A percentile compares a stretch with the other conserved stretches of the same genome.
phyloP scores from a whole-genome alignment of 2,797 vertebrate species.

The Acipenser oxyrinchus region DNA sequence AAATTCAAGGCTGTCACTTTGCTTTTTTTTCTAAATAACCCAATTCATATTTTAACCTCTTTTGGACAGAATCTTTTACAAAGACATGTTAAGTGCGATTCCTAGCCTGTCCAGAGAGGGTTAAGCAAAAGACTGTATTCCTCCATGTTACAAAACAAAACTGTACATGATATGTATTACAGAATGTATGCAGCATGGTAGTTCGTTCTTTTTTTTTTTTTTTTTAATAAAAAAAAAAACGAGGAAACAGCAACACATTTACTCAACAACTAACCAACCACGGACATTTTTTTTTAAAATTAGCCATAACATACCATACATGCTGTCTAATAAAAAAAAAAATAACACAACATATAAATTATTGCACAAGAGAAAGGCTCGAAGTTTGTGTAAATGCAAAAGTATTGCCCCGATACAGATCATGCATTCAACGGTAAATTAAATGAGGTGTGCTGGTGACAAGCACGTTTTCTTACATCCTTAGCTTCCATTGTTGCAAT shows the following conservation, averaged over 20 bases:
- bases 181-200: constrained; percentile 96
- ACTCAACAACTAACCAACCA: constrained; percentile 96
- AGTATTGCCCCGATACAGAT: constrained; percentile 99
- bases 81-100: constrained; percentile 75
- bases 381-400: constrained; percentile 99
- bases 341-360: constrained; percentile 99
- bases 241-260: constrained; percentile 93
- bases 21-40: constrained; percentile 58
- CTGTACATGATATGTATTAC: constrained; percentile 99
- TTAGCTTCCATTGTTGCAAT: constrained; percentile 80
- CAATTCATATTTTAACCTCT: constrained; percentile 67
- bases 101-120: constrained; percentile 73
- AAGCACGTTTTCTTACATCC: constrained; percentile 81
- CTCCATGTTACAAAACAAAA: constrained; percentile 88
- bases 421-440: constrained; percentile 98
- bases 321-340: constrained; percentile 88
- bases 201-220: constrained; percentile 51
- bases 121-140: constrained; percentile 76
- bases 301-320: constrained; percentile 99
- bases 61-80: constrained; percentile 77
- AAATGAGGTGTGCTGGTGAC: constrained; percentile 93
- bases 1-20: constrained; percentile 69
- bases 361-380: constrained; percentile 99
- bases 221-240: constrained; percentile 80
- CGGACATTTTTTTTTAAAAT: constrained; percentile 87